phyloP scores from a whole-genome alignment of 2,797 vertebrate species.

The Setipinna tenuifilis region DNA sequence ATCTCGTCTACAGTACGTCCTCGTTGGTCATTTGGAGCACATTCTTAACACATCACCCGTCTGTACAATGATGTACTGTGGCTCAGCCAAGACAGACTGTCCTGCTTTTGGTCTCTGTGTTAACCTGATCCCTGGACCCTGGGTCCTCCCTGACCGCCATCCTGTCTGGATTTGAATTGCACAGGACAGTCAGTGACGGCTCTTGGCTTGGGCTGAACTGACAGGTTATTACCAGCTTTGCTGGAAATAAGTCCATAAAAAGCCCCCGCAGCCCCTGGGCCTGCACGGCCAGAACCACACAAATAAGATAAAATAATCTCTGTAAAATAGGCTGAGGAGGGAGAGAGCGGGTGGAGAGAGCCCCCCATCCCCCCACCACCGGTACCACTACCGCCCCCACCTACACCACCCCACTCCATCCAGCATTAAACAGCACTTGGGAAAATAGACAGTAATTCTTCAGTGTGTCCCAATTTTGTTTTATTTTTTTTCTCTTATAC shows the following conservation, averaged over 20 bases:
- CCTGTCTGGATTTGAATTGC: constrained; percentile 63
- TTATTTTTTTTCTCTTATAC: constrained; percentile 57
- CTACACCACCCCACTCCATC: constrained; percentile 40
- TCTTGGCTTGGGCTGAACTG: constrained; percentile 74
- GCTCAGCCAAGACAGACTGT: background rate
- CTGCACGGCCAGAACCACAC: constrained; percentile 67
- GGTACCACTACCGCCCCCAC: constrained; percentile 42
- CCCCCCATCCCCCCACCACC: background rate
- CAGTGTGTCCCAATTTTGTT: constrained; percentile 72
- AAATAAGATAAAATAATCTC: constrained; percentile 80
- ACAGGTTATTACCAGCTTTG: constrained; percentile 84
- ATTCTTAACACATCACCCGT: background rate
- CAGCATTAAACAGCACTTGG: constrained; percentile 35
- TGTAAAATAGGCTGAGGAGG: constrained; percentile 66
- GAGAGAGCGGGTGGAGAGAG: constrained; percentile 16
- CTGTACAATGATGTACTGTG: background rate
- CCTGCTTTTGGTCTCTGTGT: constrained; percentile 59
- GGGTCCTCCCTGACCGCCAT: constrained; percentile 51
- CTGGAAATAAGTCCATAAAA: constrained; percentile 80
- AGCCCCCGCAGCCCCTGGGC: constrained; percentile 70
- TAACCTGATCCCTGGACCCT: constrained; percentile 52
- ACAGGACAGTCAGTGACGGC: constrained; percentile 54
- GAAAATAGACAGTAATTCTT: constrained; percentile 58
- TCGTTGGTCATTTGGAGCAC: background rate
- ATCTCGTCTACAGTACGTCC: background rate